Conservation (phyloP, 2,797 vertebrate genomes). For the Petrocephalus sullivani region DNA sequence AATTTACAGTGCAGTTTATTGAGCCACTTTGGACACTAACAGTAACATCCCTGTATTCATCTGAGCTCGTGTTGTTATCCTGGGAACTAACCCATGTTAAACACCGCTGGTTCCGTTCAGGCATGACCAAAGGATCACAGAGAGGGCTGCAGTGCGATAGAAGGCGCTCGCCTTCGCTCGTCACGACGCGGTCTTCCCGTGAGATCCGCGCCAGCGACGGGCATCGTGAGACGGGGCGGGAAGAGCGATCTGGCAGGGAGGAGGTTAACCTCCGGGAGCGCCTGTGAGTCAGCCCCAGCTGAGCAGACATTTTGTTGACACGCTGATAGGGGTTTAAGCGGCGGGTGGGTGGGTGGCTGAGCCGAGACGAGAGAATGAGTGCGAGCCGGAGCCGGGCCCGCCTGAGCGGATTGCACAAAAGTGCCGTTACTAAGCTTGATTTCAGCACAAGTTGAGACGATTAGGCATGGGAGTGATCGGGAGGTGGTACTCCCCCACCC, state of each 20-base stretch:
- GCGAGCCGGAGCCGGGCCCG: background rate
- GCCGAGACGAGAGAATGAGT: slow-evolving; percentile 43
- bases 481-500: slow-evolving; percentile 49
- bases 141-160: background rate
- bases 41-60: background rate
- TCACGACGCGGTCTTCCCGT: slow-evolving; percentile 19
- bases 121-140: background rate
- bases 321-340: slow-evolving; percentile 77
- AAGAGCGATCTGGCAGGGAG: slow-evolving; percentile 56
- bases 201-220: background rate
- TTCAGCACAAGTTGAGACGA: slow-evolving; percentile 66
- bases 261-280: slow-evolving; percentile 63
- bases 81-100: background rate
- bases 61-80: background rate
- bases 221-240: slow-evolving; percentile 33
- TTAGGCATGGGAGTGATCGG: slow-evolving; percentile 53
- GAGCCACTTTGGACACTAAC: too few relatives aligned
- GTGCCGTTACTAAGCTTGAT: slow-evolving; percentile 69
- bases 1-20: background rate
- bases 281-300: slow-evolving; percentile 66
- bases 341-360: slow-evolving; percentile 63
- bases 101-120: background rate
- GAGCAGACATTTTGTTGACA: slow-evolving; percentile 78
- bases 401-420: slow-evolving; percentile 52
- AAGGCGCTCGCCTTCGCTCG: slow-evolving; percentile 27